A percentile compares a stretch with the other conserved stretches of the same genome.
These are phyloP conservation scores for Notodonta dromedarius DNA, from an alignment of 2,888 invertebrate species.

Conservation along the genomic window DNA sequence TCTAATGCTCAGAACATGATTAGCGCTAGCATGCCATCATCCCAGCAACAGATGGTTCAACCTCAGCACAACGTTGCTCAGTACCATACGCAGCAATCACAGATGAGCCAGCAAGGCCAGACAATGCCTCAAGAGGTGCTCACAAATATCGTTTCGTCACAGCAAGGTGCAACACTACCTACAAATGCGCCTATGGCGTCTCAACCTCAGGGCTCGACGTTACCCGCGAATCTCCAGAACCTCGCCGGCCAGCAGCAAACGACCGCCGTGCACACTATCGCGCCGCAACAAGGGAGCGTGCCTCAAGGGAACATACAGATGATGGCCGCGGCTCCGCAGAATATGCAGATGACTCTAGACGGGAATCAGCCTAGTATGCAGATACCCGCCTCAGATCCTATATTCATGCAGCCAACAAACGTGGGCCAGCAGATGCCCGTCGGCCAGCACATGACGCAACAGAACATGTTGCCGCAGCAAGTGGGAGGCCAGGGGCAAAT, in stretches of 20 bases:
- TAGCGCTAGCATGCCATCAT: slow-evolving; percentile 71
- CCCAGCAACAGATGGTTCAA: slow-evolving; percentile 79
- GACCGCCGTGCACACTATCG: slow-evolving; percentile 69
- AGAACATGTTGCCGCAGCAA: slow-evolving; percentile 76
- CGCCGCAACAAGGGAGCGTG: slow-evolving; percentile 82
- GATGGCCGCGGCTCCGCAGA: slow-evolving; percentile 81
- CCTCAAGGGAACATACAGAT: slow-evolving; percentile 85
- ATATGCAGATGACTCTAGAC: slow-evolving; percentile 83
- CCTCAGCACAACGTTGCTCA: slow-evolving; percentile 79
- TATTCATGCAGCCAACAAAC: slow-evolving; percentile 76
- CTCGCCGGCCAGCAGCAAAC: slow-evolving; percentile 79
- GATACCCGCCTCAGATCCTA: slow-evolving; percentile 81
- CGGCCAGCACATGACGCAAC: slow-evolving; percentile 75
- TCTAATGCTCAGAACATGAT: slow-evolving; percentile 76
- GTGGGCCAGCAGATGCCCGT: slow-evolving; percentile 76
- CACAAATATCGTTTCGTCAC: slow-evolving; percentile 77
- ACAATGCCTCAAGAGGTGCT: slow-evolving; percentile 79
- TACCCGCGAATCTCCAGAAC: slow-evolving; percentile 84
- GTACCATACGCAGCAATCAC: slow-evolving; percentile 78
- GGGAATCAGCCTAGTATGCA: slow-evolving; percentile 83
- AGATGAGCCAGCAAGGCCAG: slow-evolving; percentile 79
- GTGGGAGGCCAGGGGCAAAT: slow-evolving; percentile 76
- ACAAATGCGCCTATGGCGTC: slow-evolving; percentile 73
- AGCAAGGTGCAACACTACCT: slow-evolving; percentile 78
- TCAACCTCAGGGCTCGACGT: slow-evolving; percentile 84